A percentile compares a stretch with the other conserved stretches of the same genome.
phyloP scores from a whole-genome alignment of 1,140 invertebrate genomes.

The Forficula auricularia region DNA sequence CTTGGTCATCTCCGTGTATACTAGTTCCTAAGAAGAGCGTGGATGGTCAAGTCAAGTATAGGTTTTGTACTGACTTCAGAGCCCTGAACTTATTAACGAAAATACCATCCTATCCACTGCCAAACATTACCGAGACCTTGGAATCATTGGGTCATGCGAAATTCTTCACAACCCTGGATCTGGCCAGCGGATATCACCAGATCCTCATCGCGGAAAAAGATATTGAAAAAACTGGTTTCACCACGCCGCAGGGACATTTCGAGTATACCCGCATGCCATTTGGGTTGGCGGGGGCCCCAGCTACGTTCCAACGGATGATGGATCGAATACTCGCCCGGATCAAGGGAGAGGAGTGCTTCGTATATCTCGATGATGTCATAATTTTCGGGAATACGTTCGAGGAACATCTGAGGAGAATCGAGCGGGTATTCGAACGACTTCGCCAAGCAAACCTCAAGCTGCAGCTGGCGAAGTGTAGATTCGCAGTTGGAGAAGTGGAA shows the following conservation, averaged over 20 bases:
- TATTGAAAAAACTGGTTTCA: slow-evolving; percentile 30
- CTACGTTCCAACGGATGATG: slow-evolving; percentile 19
- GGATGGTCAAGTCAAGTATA: slow-evolving; percentile 4
- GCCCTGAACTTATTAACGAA: slow-evolving; percentile 22
- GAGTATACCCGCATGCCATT: slow-evolving; percentile 21
- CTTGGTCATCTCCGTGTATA: slow-evolving; percentile 2
- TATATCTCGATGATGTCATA: slow-evolving; percentile 6
- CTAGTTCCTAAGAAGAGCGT: slow-evolving; percentile 9
- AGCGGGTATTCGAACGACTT: too few species aligned
- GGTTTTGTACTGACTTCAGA: slow-evolving; percentile 23
- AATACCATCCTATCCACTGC: slow-evolving; percentile 25
- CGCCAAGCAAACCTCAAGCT: slow-evolving; percentile 16
- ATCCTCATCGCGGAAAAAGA: slow-evolving; percentile 14
- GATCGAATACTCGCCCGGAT: slow-evolving; percentile 13
- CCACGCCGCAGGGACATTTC: slow-evolving; percentile 18
- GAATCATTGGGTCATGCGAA: slow-evolving; percentile 16
- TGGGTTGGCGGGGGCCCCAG: slow-evolving; percentile 23
- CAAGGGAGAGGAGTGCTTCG: slow-evolving; percentile 5
- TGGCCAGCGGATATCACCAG: slow-evolving; percentile 21
- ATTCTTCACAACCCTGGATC: slow-evolving; percentile 23
- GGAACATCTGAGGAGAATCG: background rate
- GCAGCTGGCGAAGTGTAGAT: slow-evolving; percentile 20
- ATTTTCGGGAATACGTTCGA: slow-evolving; percentile 1
- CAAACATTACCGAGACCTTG: slow-evolving; percentile 25
- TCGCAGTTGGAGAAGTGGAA: slow-evolving; percentile 14